Evolutionary conservation across 1,140 invertebrate genomes (phyloP).

Genomic region (Pinna nobilis): DNA sequence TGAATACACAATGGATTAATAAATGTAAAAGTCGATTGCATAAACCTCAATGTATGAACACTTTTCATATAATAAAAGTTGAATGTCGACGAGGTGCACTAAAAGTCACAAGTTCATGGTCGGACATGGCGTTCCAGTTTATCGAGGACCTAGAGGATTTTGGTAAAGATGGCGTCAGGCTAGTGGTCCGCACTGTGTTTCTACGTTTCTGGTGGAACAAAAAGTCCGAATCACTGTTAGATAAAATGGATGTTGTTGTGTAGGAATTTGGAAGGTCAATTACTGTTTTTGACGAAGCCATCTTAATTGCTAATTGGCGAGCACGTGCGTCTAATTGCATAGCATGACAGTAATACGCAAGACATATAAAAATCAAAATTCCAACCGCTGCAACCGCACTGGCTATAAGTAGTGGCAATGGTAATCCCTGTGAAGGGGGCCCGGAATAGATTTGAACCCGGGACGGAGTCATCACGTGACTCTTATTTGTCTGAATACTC

Average conservation of each 20-base stretch:
- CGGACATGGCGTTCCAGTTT: constrained; percentile 47
- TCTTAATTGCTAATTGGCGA: constrained; percentile 42
- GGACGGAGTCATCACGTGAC: neutral
- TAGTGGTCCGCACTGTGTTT: constrained; percentile 24
- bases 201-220: constrained; percentile 20
- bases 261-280: constrained; percentile 33
- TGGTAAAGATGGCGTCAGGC: constrained; percentile 9
- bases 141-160: constrained; percentile 22
- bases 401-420: constrained; percentile 46
- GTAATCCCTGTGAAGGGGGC: constrained; percentile 28
- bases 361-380: constrained; percentile 47
- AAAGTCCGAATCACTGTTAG: constrained; percentile 25
- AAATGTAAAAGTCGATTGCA: neutral
- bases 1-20: too few relatives aligned
- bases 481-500: too few relatives aligned
- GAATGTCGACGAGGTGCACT: constrained; percentile 54
- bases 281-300: constrained; percentile 26
- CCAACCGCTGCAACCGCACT: constrained; percentile 47
- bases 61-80: constrained; percentile 53
- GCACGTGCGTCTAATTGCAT: constrained; percentile 43
- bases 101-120: constrained; percentile 49
- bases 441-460: constrained; percentile 14
- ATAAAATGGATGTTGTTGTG: constrained; percentile 36
- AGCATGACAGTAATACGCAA: constrained; percentile 53
- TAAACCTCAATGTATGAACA: neutral